A percentile compares a stretch with the other conserved stretches of the same genome.
Conservation (phyloP, 2,113 vertebrate genomes). For the Candoia aspera region DNA sequence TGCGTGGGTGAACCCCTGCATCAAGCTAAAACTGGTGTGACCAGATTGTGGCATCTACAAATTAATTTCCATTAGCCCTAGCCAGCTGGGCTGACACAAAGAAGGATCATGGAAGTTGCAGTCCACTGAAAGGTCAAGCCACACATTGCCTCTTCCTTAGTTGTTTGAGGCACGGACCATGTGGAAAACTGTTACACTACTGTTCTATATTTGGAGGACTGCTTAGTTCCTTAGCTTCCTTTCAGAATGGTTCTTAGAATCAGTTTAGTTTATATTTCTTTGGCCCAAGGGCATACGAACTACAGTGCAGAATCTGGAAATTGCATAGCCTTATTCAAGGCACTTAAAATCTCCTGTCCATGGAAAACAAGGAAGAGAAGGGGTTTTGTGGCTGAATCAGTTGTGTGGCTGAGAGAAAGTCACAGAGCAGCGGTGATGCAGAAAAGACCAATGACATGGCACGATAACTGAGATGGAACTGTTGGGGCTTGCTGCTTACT, state of each 20-base stretch:
- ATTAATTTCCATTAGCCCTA: background rate
- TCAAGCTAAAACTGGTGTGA: background rate
- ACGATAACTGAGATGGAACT: background rate
- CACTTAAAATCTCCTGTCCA: background rate
- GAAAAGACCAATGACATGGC: background rate
- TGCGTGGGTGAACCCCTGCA: background rate
- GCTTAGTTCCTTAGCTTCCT: too few relatives aligned
- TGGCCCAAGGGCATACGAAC: background rate
- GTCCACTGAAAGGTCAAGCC: background rate
- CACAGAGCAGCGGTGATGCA: background rate
- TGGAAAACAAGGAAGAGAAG: background rate
- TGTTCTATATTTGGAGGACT: too few relatives aligned
- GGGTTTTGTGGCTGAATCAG: background rate
- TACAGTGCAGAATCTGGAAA: background rate
- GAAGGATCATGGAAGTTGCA: background rate
- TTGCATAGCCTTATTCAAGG: background rate
- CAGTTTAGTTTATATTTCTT: background rate
- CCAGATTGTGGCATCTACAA: background rate
- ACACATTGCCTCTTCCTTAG: background rate
- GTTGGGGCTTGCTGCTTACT: background rate
- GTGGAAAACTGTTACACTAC: too few relatives aligned
- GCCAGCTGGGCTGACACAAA: background rate
- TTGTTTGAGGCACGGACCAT: too few relatives aligned
- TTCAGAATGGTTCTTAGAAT: background rate
- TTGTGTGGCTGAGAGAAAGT: background rate